Conservation (phyloP, 2,888 invertebrate genomes). For the Sceliomorpha sp. region DNA sequence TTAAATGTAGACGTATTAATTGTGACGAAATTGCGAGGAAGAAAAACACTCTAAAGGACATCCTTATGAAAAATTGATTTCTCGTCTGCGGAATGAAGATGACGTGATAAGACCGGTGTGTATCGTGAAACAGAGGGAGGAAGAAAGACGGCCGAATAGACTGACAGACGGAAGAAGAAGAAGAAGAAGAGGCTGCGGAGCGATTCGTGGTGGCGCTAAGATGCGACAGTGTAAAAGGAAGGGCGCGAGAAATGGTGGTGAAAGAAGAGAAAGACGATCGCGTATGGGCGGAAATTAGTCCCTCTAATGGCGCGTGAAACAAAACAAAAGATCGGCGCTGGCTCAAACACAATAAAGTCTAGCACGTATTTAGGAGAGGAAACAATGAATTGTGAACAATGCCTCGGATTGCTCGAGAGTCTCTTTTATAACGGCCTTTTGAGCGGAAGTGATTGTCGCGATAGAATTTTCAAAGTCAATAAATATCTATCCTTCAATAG, state of each 20-base stretch:
- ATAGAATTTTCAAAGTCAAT: constrained; percentile 52
- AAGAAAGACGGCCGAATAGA: too few relatives aligned
- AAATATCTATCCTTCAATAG: constrained; percentile 41
- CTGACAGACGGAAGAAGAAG: too few relatives aligned
- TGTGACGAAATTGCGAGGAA: too few relatives aligned
- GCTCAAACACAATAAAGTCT: constrained; percentile 74
- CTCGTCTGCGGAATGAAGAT: too few relatives aligned
- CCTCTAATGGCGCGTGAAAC: constrained; percentile 77
- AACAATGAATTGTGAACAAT: constrained; percentile 73
- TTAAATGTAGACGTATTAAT: too few relatives aligned
- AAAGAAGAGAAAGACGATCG: constrained; percentile 76
- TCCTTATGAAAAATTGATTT: too few relatives aligned
- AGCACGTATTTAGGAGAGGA: constrained; percentile 61
- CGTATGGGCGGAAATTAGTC: constrained; percentile 78
- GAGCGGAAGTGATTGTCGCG: constrained; percentile 54
- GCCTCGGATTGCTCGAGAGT: constrained; percentile 56
- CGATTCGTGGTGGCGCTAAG: constrained; percentile 33
- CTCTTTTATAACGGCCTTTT: constrained; percentile 53
- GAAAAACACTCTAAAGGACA: too few relatives aligned
- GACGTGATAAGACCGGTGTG: too few relatives aligned
- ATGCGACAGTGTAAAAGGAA: constrained; percentile 31
- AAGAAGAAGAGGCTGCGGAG: constrained; percentile 5
- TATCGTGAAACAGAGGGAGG: too few relatives aligned
- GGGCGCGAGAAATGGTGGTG: constrained; percentile 61
- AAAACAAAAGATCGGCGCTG: constrained; percentile 74